Conservation (phyloP, 1,140 invertebrate genomes). For the Aleiodes sp. region DNA sequence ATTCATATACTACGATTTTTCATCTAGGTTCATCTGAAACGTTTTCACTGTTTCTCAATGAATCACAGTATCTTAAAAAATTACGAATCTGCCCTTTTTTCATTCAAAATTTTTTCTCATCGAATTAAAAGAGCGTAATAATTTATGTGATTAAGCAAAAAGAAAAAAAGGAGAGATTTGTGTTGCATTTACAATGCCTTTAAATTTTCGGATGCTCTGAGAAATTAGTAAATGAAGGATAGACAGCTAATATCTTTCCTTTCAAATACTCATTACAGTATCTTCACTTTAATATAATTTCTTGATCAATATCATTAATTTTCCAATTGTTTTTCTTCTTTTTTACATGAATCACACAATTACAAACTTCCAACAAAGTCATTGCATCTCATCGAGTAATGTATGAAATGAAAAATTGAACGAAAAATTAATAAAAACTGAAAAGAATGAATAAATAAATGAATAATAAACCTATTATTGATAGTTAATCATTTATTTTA, state of each 20-base stretch:
- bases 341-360: slow-evolving; percentile 4
- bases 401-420: slow-evolving; percentile 11
- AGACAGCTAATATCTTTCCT: not conserved
- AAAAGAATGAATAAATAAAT: no score
- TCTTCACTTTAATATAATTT: slow-evolving; percentile 40
- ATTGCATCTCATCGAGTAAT: slow-evolving; percentile 44
- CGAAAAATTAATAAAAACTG: not conserved
- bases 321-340: not conserved
- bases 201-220: not conserved
- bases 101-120: not conserved
- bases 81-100: not conserved
- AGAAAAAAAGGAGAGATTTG: not conserved
- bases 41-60: not conserved
- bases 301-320: slow-evolving; percentile 50
- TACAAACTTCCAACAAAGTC: slow-evolving; percentile 41
- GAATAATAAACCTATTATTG: not conserved
- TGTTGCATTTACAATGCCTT: not conserved
- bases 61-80: not conserved
- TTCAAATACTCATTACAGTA: slow-evolving; percentile 44
- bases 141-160: slow-evolving; percentile 10
- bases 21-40: not conserved
- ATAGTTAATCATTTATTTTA: slow-evolving; percentile 36
- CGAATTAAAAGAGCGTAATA: not conserved
- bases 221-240: not conserved
- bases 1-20: not conserved